Evolutionary conservation across 2,888 invertebrate genomes (phyloP), one percentile per base, ranked within the genome.

Genomic region (Ceraclea dissimilis): DNA sequence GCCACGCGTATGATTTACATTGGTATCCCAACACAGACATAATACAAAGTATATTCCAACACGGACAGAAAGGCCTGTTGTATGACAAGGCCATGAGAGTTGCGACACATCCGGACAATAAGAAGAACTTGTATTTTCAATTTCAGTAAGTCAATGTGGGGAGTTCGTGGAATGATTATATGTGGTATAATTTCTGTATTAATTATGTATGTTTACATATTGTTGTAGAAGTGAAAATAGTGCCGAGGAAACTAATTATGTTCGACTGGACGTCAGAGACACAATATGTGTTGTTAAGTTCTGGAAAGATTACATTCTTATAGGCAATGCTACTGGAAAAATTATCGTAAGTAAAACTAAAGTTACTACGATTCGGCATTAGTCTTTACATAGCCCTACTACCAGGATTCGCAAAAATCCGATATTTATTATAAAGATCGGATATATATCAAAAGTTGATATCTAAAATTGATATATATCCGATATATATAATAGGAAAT

Each of bases 11-110:
- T 20, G 78, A 82, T 59, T 70, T 88, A 48, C 80, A 80, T 63
- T 79, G 79, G 54, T 83, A 82, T 63, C 76, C 78, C 5, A 75
- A 76, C 60, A 80, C 82, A 0, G 84, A 86, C 67, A 79, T 88
- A 46, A 70, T 88, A 17, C 88, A 89, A 67, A 81, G 85, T 62
- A 85, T 84, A 2, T 70, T 89, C 20, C 83, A 83, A 63, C 78
- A 85, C 66, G 77, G 80, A n/a, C 71, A 74, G 31, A 74, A 76
- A 56, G 83, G 81, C 20, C 72, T 73, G 33, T 73, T 87, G 0
- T 81, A 79, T 63, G 70, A 78, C 19, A 76, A 75, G 58, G 85
- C 85, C 0, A 68, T 70, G 19, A 67, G 73, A 51, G 67, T 82
- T 2, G 83, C 84, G 0, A 70, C 68, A 21, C 69, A 71, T 16